phyloP scores from a whole-genome alignment of 2,113 vertebrate genomes.

The Promerops cafer region DNA sequence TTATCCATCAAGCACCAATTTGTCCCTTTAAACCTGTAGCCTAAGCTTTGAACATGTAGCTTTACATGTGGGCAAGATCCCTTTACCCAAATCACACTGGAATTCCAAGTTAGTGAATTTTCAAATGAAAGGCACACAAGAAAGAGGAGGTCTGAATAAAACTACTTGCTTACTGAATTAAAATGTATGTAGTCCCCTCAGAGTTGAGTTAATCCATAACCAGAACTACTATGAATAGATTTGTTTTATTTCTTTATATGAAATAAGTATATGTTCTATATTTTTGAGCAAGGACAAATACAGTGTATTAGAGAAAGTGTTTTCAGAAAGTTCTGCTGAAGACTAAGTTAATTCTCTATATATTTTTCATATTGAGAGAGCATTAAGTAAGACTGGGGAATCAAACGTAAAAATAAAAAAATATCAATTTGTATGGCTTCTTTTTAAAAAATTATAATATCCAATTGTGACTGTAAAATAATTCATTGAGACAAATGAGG shows the following conservation, averaged over 20 bases:
- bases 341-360: neutral
- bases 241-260: neutral
- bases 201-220: neutral
- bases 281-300: neutral
- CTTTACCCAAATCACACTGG: neutral
- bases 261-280: neutral
- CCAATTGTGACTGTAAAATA: neutral
- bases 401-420: neutral
- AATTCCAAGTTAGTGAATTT: neutral
- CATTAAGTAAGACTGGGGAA: neutral
- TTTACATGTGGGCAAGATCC: neutral
- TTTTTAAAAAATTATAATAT: neutral
- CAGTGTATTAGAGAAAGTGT: neutral
- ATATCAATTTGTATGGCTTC: neutral
- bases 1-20: neutral
- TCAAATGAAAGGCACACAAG: neutral
- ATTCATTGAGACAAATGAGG: neutral
- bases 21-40: neutral
- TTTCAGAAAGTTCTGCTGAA: neutral
- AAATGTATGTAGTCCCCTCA: neutral
- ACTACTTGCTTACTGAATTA: neutral
- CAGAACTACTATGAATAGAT: neutral
- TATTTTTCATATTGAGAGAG: neutral
- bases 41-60: neutral
- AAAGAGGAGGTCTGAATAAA: neutral